Evolutionary conservation across 2,888 invertebrate species (phyloP).

Genomic region (Ptilodon capucinus): DNA sequence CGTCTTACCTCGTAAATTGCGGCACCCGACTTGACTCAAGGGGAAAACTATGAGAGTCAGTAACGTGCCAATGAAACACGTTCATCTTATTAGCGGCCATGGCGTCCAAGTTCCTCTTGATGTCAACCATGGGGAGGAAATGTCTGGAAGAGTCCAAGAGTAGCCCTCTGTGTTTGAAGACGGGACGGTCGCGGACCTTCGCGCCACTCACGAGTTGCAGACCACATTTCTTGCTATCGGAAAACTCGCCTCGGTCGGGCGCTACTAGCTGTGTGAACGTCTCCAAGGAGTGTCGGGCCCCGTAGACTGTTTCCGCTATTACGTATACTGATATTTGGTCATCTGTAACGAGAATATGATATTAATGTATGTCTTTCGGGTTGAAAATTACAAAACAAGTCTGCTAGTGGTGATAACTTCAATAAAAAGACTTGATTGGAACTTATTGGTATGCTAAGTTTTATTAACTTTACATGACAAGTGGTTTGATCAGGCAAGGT

Average conservation of each 20-base stretch:
- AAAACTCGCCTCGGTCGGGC: conserved; percentile 49
- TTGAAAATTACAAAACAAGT: no score
- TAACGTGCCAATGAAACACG: conserved; percentile 95
- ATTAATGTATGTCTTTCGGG: no score
- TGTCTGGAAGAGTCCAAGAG: conserved; percentile 95
- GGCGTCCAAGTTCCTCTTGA: conserved; percentile 89
- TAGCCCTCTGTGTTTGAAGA: conserved; percentile 92
- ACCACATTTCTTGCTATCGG: conserved; percentile 61
- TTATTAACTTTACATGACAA: no score
- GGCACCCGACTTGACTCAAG: conserved; percentile 89
- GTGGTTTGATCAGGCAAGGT: no score
- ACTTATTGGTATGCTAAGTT: no score
- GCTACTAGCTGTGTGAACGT: conserved; percentile 87
- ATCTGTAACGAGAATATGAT: conserved; percentile 61
- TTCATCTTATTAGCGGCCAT: conserved; percentile 96
- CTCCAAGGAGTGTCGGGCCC: conserved; percentile 89
- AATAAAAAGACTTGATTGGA: no score
- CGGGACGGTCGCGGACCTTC: conserved; percentile 89
- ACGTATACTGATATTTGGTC: conserved; percentile 79
- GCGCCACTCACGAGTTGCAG: conserved; percentile 85
- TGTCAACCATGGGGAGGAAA: conserved; percentile 87
- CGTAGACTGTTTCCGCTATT: conserved; percentile 85
- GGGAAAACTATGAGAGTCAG: conserved; percentile 96
- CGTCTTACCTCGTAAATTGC: conserved; percentile 86
- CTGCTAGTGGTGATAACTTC: no score